Evolutionary conservation across 2,113 vertebrate genomes (phyloP), one percentile per base, ranked within the genome.

Genomic region (Thomomys bottae): DNA sequence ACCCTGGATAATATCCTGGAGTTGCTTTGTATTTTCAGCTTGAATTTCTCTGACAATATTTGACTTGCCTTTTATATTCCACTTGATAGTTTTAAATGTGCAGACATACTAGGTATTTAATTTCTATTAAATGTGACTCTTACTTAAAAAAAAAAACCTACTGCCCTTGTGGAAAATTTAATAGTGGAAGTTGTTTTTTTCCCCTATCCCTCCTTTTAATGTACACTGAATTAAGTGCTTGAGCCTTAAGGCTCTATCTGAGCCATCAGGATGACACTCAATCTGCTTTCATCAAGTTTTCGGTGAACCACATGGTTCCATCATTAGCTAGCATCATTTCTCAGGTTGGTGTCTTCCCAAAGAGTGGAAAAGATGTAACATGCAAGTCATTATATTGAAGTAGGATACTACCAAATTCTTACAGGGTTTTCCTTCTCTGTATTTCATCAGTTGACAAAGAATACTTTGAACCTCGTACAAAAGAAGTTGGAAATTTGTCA

Each of bases 401-500:
- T 4, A 76, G 76, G 64, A 72, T 9, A 54, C 34, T 76, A 57
- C 87, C 18, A 57, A 84, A 26, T 64, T 78, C 87, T 67, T 24
- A 77, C 49, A 72, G 36, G 24, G 45, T 15, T 94, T 92, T 49
- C 49, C 20, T 92, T 49, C 42, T 11, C 61, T 89, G 32, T 24
- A 79, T 92, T 93, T 90, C 40, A 87, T 89, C 64, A 80, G 30
- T 21, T 45, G 76, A 2, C 83, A 91, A 94, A 66, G 8, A n/a
- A 84, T 92, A 84, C 94, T 97, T 95, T 96, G 95, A 97, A 94
- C 92, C 45, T 79, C 76, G 17, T 45, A 81, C 34, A 95, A 90
- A 95, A 68, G 93, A 40, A 87, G 34, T 59, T 96, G 92, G 96
- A 94, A 20, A 97, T 97, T 95, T 96, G 89, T 21, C 97, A 93